Percentiles rank a stretch among this genome's conserved stretches.
phyloP scores from a whole-genome alignment of 2,113 vertebrate genomes.

The Neolamprologus longior region DNA sequence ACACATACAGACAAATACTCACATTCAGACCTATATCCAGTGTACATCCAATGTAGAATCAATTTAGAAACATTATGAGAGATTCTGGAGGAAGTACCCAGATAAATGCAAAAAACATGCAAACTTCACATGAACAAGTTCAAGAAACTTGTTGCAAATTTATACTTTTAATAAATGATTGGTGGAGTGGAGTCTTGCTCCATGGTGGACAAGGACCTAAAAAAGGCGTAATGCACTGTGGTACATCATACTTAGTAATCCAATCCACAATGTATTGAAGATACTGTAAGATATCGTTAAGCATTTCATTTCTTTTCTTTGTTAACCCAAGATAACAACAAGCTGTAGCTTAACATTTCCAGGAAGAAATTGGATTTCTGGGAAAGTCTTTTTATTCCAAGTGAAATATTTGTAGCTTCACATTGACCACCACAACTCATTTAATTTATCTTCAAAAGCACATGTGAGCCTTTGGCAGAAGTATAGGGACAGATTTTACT shows the following conservation, averaged over 20 bases:
- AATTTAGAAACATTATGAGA: not conserved
- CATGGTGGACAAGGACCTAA: not conserved
- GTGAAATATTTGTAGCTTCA: not conserved
- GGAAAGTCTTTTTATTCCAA: not conserved
- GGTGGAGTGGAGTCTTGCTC: not conserved
- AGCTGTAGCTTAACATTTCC: not conserved
- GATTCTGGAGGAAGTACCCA: not conserved
- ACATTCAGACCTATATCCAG: not conserved
- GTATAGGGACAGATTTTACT: not conserved
- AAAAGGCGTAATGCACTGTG: not conserved
- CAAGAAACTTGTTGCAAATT: not conserved
- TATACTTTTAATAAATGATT: not conserved
- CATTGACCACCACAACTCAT: not conserved
- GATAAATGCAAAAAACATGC: not conserved
- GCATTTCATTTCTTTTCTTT: not conserved
- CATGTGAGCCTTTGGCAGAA: not conserved
- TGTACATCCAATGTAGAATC: not conserved
- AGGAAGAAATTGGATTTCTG: not conserved
- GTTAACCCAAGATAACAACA: not conserved
- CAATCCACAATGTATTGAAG: not conserved
- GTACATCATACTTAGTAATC: not conserved
- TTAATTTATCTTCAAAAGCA: not conserved
- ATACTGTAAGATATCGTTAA: not conserved
- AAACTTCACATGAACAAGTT: not conserved
- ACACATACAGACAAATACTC: not conserved